phyloP scores from a whole-genome alignment of 1,140 invertebrate species.

The Drosophila miranda region DNA sequence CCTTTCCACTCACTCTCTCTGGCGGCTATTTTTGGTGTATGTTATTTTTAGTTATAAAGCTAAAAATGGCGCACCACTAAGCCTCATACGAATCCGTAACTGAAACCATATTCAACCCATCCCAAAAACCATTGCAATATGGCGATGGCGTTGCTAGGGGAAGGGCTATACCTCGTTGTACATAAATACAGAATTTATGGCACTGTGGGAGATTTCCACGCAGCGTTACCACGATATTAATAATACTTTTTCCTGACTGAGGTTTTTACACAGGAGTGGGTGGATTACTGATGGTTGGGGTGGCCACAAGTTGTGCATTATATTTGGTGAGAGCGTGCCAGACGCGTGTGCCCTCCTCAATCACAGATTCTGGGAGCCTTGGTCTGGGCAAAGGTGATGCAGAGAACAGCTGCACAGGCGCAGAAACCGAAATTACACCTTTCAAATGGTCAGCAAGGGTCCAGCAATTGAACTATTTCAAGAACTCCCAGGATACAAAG shows the following conservation, averaged over 20 bases:
- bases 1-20: constrained; percentile 42
- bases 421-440: constrained; percentile 68
- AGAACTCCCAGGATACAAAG: constrained; percentile 48
- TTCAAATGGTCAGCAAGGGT: constrained; percentile 70
- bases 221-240: constrained; percentile 38
- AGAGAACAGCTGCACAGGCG: constrained; percentile 37
- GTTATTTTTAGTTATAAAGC: constrained; percentile 61
- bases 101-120: constrained; percentile 34
- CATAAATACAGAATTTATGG: constrained; percentile 70
- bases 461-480: constrained; percentile 51
- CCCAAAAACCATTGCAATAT: constrained; percentile 45
- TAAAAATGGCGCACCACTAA: constrained; percentile 61
- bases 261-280: background rate
- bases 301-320: constrained; percentile 8
- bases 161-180: constrained; percentile 43
- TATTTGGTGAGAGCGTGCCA: constrained; percentile 47
- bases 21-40: constrained; percentile 49
- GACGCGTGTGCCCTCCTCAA: constrained; percentile 38
- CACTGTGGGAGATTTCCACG: constrained; percentile 57
- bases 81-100: constrained; percentile 20
- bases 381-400: constrained; percentile 1
- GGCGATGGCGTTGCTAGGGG: constrained; percentile 42
- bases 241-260: constrained; percentile 45
- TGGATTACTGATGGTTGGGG: background rate
- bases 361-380: constrained; percentile 16